Evolutionary conservation across 2,888 invertebrate species (phyloP).

Genomic region (Cephus runcator): DNA sequence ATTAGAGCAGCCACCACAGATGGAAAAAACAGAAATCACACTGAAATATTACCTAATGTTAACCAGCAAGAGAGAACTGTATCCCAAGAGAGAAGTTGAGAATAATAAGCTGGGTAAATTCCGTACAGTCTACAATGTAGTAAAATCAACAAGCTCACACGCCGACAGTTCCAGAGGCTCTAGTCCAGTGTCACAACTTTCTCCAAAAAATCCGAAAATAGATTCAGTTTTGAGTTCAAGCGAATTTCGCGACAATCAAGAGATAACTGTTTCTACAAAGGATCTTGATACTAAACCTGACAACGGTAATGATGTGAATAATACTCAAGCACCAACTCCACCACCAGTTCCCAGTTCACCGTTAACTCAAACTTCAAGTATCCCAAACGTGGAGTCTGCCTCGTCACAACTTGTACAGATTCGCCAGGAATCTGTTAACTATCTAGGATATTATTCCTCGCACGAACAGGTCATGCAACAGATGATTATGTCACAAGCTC

Average conservation of each 20-base stretch:
- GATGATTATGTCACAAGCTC: slow-evolving; percentile 70
- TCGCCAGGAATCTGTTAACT: slow-evolving; percentile 74
- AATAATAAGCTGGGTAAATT: slow-evolving; percentile 71
- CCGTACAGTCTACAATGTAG: slow-evolving; percentile 69
- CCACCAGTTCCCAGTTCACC: slow-evolving; percentile 61
- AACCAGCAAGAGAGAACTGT: slow-evolving; percentile 67
- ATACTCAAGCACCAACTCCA: slow-evolving; percentile 53
- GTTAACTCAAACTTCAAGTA: slow-evolving; percentile 43
- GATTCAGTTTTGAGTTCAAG: slow-evolving; percentile 12
- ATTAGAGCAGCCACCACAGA: slow-evolving; percentile 60
- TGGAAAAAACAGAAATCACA: slow-evolving; percentile 53
- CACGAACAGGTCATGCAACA: slow-evolving; percentile 76
- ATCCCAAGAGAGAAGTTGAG: slow-evolving; percentile 73
- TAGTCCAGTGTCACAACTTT: slow-evolving; percentile 29
- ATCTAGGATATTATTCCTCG: slow-evolving; percentile 76
- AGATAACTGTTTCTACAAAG: not conserved
- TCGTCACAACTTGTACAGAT: slow-evolving; percentile 56
- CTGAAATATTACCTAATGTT: slow-evolving; percentile 60
- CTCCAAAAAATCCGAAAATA: not conserved
- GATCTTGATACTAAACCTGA: slow-evolving; percentile 9
- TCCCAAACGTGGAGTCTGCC: slow-evolving; percentile 32
- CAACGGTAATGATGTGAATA: slow-evolving; percentile 31
- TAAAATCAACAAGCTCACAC: slow-evolving; percentile 47
- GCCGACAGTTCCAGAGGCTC: slow-evolving; percentile 49
- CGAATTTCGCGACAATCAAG: slow-evolving; percentile 7